A percentile compares a stretch with the other conserved stretches of the same genome.
Conservation (phyloP, 2,113 vertebrate genomes). For the Caretta caretta region DNA sequence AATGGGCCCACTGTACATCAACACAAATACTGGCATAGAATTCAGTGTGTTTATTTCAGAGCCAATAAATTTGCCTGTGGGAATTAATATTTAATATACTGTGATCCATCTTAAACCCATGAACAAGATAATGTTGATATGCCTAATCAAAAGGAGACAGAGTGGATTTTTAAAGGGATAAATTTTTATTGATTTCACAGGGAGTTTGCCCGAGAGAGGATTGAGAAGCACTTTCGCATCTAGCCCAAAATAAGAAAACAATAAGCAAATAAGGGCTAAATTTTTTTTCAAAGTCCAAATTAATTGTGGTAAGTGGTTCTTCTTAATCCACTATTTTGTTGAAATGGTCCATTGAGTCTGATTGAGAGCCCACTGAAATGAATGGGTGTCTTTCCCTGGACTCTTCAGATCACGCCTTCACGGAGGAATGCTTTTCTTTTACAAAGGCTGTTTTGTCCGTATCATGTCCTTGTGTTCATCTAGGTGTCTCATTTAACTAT, state of each 20-base stretch:
- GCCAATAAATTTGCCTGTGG: conserved; percentile 54
- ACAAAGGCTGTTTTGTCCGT: not conserved
- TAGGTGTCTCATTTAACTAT: not conserved
- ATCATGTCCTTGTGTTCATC: not conserved
- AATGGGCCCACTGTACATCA: not conserved
- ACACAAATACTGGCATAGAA: not conserved
- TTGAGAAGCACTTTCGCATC: not conserved
- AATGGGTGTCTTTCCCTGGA: not conserved
- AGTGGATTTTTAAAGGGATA: conserved; percentile 25
- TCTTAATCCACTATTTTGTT: not conserved
- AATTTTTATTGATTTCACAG: not conserved
- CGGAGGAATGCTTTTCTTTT: not conserved
- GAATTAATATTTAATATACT: conserved; percentile 58
- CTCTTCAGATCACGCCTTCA: not conserved
- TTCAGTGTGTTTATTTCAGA: conserved; percentile 53
- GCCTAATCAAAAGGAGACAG: conserved; percentile 39
- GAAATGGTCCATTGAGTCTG: not conserved
- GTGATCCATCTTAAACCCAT: conserved; percentile 60
- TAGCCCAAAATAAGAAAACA: not conserved
- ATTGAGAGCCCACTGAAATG: not conserved
- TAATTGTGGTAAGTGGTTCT: not conserved
- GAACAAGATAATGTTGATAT: conserved; percentile 46
- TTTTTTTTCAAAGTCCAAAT: not conserved
- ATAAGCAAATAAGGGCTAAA: not conserved
- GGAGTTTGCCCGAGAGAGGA: not conserved